phyloP scores from a whole-genome alignment of 2,113 vertebrate genomes.

The Chaenogobius annularis region DNA sequence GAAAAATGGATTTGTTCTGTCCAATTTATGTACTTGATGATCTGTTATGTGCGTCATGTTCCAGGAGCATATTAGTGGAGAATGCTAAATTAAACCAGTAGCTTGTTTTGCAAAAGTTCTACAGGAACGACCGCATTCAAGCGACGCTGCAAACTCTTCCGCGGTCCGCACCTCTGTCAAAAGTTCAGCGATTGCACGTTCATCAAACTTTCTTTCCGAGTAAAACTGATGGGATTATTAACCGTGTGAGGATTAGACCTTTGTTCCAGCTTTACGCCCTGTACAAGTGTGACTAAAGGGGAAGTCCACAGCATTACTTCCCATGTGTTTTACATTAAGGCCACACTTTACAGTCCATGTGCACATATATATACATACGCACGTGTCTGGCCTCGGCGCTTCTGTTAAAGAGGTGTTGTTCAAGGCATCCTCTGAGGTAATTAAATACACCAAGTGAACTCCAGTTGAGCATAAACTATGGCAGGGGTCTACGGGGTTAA shows the following conservation, averaged over 20 bases:
- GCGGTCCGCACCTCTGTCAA: constrained; percentile 9
- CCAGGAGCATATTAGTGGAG: background rate
- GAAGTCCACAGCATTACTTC: constrained; percentile 24
- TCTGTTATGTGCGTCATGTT: background rate
- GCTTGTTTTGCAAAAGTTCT: constrained; percentile 10
- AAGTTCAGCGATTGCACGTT: constrained; percentile 20
- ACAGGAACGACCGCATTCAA: constrained; percentile 58
- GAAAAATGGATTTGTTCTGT: background rate
- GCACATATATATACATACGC: constrained; percentile 5
- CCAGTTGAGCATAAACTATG: constrained; percentile 3
- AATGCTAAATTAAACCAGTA: background rate
- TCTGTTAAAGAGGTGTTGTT: constrained; percentile 38
- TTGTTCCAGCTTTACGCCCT: constrained; percentile 19
- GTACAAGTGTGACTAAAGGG: constrained; percentile 36
- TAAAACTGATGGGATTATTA: constrained; percentile 29
- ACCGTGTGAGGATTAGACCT: constrained; percentile 27
- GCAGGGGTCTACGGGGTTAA: constrained; percentile 26
- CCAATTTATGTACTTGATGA: background rate
- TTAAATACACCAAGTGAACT: constrained; percentile 33
- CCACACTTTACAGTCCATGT: constrained; percentile 18
- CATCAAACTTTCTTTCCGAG: constrained; percentile 17
- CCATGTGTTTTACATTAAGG: constrained; percentile 45
- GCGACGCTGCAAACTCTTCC: constrained; percentile 25
- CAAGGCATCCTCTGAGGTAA: constrained; percentile 30
- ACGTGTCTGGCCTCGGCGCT: constrained; percentile 13